phyloP scores from a whole-genome alignment of 2,797 vertebrate genomes.

The Scolopax rusticola region DNA sequence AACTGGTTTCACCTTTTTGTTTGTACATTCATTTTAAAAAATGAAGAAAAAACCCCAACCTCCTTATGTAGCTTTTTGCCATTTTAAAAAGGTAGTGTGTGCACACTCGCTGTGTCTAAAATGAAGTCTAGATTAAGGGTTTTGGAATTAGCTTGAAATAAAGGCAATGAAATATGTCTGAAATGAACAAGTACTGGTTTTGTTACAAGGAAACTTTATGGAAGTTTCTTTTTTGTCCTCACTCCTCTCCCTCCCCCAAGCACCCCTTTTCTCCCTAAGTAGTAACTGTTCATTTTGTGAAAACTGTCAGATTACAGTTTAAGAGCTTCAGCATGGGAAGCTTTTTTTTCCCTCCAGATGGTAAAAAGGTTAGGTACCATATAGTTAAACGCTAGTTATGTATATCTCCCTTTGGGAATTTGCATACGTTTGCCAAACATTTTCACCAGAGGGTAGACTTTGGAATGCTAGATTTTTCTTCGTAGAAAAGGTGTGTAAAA shows the following conservation, averaged over 20 bases:
- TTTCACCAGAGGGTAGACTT: not conserved
- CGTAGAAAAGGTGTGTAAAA: not conserved
- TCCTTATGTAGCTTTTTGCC: not conserved
- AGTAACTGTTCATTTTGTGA: not conserved
- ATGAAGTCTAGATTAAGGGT: not conserved
- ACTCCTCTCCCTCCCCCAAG: not conserved
- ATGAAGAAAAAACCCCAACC: accelerated
- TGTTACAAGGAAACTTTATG: not conserved
- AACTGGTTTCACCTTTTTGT: not conserved
- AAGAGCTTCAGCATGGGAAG: not conserved
- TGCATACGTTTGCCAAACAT: not conserved
- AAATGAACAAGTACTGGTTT: not conserved
- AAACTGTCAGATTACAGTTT: not conserved
- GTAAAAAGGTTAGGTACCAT: not conserved
- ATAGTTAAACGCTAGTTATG: not conserved
- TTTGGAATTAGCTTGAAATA: not conserved
- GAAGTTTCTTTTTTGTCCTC: not conserved
- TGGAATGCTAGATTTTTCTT: not conserved
- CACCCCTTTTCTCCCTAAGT: not conserved
- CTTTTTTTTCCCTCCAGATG: not conserved
- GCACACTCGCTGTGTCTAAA: not conserved
- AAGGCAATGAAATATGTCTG: not conserved
- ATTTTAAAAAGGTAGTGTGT: not conserved
- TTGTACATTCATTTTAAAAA: not conserved
- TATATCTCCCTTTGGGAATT: not conserved